Conservation (phyloP, 2,888 invertebrate species). For the Timandra comae region DNA sequence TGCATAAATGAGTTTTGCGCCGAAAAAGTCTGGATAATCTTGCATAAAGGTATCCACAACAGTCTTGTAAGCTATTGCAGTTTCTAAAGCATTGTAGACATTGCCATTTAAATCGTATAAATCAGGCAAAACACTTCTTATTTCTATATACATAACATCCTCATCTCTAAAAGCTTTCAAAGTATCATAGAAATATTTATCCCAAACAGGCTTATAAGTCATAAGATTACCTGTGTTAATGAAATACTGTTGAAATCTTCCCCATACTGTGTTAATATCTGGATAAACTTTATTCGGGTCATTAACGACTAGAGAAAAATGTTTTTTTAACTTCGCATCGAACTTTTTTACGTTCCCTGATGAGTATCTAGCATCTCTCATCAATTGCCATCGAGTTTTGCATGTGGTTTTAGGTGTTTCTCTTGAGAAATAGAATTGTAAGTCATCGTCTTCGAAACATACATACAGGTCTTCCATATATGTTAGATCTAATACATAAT, state of each 20-base stretch:
- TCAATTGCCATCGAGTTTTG: slow-evolving; percentile 61
- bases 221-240: slow-evolving; percentile 67
- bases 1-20: slow-evolving; percentile 83
- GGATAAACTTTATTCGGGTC: slow-evolving; percentile 61
- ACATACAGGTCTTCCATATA: slow-evolving; percentile 78
- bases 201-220: slow-evolving; percentile 80
- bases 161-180: slow-evolving; percentile 80
- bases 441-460: slow-evolving; percentile 47
- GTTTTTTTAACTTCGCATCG: slow-evolving; percentile 67
- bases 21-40: slow-evolving; percentile 80
- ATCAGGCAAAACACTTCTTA: slow-evolving; percentile 78
- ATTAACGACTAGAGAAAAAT: slow-evolving; percentile 74
- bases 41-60: slow-evolving; percentile 74
- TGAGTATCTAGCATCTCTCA: slow-evolving; percentile 63
- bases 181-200: slow-evolving; percentile 80
- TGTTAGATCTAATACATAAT: slow-evolving; percentile 79
- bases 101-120: slow-evolving; percentile 82
- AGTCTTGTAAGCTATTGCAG: slow-evolving; percentile 74
- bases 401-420: slow-evolving; percentile 34
- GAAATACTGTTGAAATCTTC: slow-evolving; percentile 75
- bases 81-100: slow-evolving; percentile 65
- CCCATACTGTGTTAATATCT: slow-evolving; percentile 79
- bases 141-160: slow-evolving; percentile 82
- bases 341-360: slow-evolving; percentile 67
- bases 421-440: slow-evolving; percentile 46